Evolutionary conservation across 2,797 vertebrate species (phyloP).

Genomic region (Hozukius guyotensis): DNA sequence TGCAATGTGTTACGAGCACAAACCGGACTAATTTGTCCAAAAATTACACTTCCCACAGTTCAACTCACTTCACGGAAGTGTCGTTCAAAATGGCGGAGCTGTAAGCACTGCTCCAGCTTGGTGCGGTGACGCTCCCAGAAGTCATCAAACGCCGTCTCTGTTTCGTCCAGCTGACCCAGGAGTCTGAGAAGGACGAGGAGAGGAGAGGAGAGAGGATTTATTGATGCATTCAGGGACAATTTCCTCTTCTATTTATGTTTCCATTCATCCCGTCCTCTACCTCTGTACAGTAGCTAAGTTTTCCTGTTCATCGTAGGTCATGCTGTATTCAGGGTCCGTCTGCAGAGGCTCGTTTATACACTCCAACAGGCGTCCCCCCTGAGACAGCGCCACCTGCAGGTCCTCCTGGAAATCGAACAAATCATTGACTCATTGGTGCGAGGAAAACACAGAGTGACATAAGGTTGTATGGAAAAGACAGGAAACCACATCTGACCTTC

Average conservation of each 20-base stretch:
- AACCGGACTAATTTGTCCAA: rapidly evolving
- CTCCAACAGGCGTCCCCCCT: conserved; percentile 86
- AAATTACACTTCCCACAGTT: background rate
- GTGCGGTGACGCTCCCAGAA: conserved; percentile 95
- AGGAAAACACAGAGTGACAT: background rate
- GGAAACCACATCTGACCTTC: conserved; percentile 84
- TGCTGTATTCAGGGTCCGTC: conserved; percentile 85
- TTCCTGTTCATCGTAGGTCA: conserved; percentile 93
- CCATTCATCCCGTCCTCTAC: conserved; percentile 53
- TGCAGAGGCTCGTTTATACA: conserved; percentile 89
- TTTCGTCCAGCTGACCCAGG: conserved; percentile 92
- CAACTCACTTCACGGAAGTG: conserved; percentile 91
- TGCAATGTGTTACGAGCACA: background rate
- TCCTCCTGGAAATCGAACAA: conserved; percentile 86
- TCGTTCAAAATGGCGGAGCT: conserved; percentile 92
- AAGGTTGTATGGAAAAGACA: background rate
- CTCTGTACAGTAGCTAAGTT: conserved; percentile 92
- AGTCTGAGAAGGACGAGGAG: conserved; percentile 79
- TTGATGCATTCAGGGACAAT: background rate
- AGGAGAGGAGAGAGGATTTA: background rate
- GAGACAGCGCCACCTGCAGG: conserved; percentile 87
- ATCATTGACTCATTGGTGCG: rapidly evolving
- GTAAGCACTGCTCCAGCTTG: conserved; percentile 94
- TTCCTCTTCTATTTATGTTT: rapidly evolving
- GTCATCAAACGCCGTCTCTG: conserved; percentile 92